These are phyloP conservation scores for Nettapus auritus DNA, from an alignment of 2,113 vertebrate species.

Conservation along the genomic window DNA sequence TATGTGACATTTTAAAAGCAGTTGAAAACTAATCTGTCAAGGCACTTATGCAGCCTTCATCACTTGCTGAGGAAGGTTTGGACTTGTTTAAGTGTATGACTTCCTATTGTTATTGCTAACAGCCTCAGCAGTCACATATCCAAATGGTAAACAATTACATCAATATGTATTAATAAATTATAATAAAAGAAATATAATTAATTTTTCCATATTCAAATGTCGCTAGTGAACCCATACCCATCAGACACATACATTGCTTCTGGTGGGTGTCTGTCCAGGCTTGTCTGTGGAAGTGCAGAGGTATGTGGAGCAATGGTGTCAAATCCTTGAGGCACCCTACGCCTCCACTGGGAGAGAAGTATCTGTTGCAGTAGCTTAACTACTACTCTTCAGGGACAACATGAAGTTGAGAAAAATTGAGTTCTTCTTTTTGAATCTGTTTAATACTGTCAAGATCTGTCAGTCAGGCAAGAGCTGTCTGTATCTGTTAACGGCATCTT, in stretches of 20 bases:
- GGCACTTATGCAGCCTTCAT: background rate
- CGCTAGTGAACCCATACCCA: background rate
- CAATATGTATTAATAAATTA: background rate
- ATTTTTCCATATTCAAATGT: background rate
- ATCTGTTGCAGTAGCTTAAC: background rate
- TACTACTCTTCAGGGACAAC: background rate
- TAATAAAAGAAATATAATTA: no score
- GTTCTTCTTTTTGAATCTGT: background rate
- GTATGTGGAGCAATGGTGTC: background rate
- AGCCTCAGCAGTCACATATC: background rate
- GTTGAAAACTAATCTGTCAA: background rate
- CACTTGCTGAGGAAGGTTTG: background rate
- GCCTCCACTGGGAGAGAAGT: background rate
- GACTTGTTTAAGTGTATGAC: fast-evolving
- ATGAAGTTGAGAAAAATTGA: background rate
- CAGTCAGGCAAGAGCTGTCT: background rate
- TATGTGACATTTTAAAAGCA: background rate
- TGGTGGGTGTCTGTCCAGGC: background rate
- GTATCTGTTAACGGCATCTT: background rate
- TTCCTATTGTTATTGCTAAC: background rate
- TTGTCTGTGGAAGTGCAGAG: background rate
- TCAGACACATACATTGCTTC: background rate
- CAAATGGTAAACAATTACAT: background rate
- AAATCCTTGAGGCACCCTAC: background rate
- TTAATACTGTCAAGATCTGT: background rate